Base-by-base conservation (phyloP, 2,888 invertebrate genomes). In the Synanthedon vespiformis region DNA sequence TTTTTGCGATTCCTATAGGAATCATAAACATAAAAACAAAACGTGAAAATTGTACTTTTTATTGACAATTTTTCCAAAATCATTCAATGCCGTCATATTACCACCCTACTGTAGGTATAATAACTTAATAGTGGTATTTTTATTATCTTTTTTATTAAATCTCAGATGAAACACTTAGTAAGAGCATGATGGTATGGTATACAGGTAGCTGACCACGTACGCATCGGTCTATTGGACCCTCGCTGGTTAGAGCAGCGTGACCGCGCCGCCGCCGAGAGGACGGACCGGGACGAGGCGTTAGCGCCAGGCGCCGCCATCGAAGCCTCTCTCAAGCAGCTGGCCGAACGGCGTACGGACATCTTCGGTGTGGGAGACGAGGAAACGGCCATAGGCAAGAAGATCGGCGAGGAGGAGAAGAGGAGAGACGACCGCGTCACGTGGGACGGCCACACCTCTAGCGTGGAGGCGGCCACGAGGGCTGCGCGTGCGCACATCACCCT, bases 341-440 rank as follows among this genome's bases (percentile, higher is more conserved):
- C 99, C 0, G 99, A 99, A 77, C 92, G 99, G 62, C 97, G 99
- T 93, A 99, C 99, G 1, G 99, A 99, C 90, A 99, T 99, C 82
- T 99, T 99, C 87, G 99, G 99, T 84, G 95, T 97, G 57, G 99
- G 99, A 54, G 96, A 96, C 76, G 98, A 99, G 78, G 99, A 99
- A 89, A 98, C 99, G 0, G 96, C 96, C 22, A 99, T 99, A 74
- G 99, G 99, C 88, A 98, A 98, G 87, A 99, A 99, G 89, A 94
- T 98, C 57, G 96, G 96, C 2, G 96, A 96, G 73, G 94, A 95
- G 65, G 95, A 95, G 78, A 90, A 91, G 40, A 92, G 95, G 0
- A 93, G 95, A 62, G 95, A 96, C 68, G 96, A 96, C 72, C 91
- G 95, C 65, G 96, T 97, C 13, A 98, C 98, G 51, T 99, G 99